Conservation (phyloP, 2,113 vertebrate genomes). For the Carollia perspicillata region DNA sequence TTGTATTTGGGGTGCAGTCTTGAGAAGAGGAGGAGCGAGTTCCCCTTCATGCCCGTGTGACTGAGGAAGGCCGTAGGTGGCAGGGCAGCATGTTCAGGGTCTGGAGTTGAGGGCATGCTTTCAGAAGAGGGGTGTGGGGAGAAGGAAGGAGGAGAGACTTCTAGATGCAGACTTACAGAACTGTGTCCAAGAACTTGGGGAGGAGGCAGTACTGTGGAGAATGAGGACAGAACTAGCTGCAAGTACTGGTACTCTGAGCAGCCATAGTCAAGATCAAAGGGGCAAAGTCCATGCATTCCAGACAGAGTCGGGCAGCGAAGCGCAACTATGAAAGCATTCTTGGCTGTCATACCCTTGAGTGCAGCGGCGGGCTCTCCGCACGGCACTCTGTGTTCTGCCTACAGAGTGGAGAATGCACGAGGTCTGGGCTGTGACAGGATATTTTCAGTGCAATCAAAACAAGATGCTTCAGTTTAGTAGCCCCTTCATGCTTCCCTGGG, state of each 20-base stretch:
- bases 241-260: conserved; percentile 1
- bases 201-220: background rate
- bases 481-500: background rate
- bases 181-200: background rate
- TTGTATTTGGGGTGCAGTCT: background rate
- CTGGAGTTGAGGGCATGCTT: background rate
- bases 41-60: fast-evolving
- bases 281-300: conserved; percentile 38
- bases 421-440: background rate
- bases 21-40: background rate
- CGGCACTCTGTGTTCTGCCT: background rate
- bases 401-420: background rate
- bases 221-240: background rate
- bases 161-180: background rate
- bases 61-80: background rate
- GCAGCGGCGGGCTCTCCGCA: background rate
- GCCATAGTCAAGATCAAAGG: conserved; percentile 60
- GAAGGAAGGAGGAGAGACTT: background rate
- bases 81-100: background rate
- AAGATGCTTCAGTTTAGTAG: background rate
- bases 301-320: background rate
- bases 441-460: conserved; percentile 42
- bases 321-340: conserved; percentile 32
- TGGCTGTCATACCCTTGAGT: conserved; percentile 5
- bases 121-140: background rate